Base-by-base conservation (phyloP, 2,888 invertebrate genomes). In the Dorcus hopei region DNA sequence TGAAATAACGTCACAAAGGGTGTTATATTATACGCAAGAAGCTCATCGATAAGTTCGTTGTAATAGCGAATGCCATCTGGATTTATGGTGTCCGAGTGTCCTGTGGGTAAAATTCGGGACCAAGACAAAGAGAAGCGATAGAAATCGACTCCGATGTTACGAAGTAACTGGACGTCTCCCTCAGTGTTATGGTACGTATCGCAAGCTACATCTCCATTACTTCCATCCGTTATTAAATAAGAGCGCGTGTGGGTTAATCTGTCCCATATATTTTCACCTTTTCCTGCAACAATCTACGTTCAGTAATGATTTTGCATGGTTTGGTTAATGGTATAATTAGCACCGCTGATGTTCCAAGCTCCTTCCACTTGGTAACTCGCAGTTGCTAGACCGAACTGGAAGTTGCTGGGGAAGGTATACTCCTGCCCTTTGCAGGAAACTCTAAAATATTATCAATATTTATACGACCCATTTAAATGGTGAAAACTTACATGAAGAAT, bases 1-100 rank as follows among this genome's bases (percentile, higher is more conserved):
- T 87, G 87, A 75, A 85, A 87, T 71, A 87, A 77, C 0, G 86
- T 86, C 9, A 85, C 81, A 40, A 83, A 67, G 0, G 88, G 87
- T 52, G 75, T 69, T 56, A 90, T 85, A n/a, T 78, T 79, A 54
- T 82, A 77, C 1, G 69, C 76, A 0, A 79, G 61, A 4, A 90
- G 77, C 63, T 82, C 83, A 48, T 84, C 76, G 9, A 89, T 80
- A 19, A 90, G 70, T 43, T 81, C 77, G 53, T 81, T 82, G 76
- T 89, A 90, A 75, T 87, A 88, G 43, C 78, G 73, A 38, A 90
- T 75, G 3, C 87, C 89, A 4, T 73, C 75, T 55, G 83, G 80
- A 72, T 87, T 88, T 45, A 88, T 76, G 54, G 70, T 77, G 74
- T 83, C 82, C 61, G 78, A 74, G 8, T 80, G 74, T 5, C 86